Evolutionary conservation across 2,797 vertebrate genomes (phyloP).

Genomic region (Lithobates pipiens): DNA sequence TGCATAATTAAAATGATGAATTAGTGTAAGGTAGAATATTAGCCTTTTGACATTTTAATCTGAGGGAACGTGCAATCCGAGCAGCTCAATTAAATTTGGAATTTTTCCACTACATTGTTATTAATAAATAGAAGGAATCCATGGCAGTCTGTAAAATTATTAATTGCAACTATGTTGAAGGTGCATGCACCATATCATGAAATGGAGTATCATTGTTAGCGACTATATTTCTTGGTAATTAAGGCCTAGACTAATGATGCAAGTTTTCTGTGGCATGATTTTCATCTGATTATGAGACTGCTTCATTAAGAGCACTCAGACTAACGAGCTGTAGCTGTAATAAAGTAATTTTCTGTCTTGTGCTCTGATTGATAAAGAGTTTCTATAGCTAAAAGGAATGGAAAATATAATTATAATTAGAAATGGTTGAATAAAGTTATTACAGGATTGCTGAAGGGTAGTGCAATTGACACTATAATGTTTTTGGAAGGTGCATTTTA

Average conservation of each 20-base stretch:
- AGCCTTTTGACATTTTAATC: conserved; percentile 88
- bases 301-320: conserved; percentile 99
- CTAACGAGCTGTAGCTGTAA: conserved; percentile 99
- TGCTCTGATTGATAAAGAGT: conserved; percentile 96
- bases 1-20: conserved; percentile 85
- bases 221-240: conserved; percentile 99
- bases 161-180: conserved; percentile 83
- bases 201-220: conserved; percentile 87
- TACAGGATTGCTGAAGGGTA: conserved; percentile 90
- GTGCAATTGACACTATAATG: conserved; percentile 86
- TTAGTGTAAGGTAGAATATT: conserved; percentile 86
- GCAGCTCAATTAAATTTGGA: conserved; percentile 85
- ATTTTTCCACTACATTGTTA: conserved; percentile 82
- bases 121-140: conserved; percentile 85
- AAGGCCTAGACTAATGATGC: conserved; percentile 99
- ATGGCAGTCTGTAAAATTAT: conserved; percentile 82
- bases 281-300: conserved; percentile 99
- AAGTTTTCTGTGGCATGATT: conserved; percentile 99
- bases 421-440: conserved; percentile 94
- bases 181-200: conserved; percentile 85
- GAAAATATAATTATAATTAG: conserved; percentile 96
- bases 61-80: conserved; percentile 73
- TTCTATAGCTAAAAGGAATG: conserved; percentile 91
- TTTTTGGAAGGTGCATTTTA: conserved; percentile 80
- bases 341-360: conserved; percentile 99